Conservation (phyloP, 1,140 invertebrate species). For the Nymphalis io region DNA sequence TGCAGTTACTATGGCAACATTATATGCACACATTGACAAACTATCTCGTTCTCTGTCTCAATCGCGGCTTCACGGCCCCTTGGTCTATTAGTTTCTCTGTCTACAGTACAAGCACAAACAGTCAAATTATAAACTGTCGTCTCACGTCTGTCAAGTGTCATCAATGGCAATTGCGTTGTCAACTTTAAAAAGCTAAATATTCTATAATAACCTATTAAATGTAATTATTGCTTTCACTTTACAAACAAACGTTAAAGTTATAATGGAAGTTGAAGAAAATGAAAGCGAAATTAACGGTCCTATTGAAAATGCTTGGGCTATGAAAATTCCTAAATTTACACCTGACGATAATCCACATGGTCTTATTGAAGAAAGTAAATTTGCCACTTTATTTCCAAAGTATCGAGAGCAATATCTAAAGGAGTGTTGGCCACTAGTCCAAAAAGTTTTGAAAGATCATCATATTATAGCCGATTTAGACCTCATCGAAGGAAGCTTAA, state of each 20-base stretch:
- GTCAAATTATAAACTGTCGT: too few relatives aligned
- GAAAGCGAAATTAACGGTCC: slow-evolving; percentile 63
- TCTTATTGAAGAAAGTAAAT: slow-evolving; percentile 85
- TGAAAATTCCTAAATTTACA: slow-evolving; percentile 95
- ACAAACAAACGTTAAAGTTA: background rate
- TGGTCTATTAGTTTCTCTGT: too few relatives aligned
- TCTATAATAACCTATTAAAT: background rate
- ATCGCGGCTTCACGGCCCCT: too few relatives aligned
- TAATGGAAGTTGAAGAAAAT: slow-evolving; percentile 47
- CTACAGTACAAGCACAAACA: too few relatives aligned
- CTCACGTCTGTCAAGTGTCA: too few relatives aligned
- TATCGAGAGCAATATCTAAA: slow-evolving; percentile 98
- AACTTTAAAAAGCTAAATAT: too few relatives aligned
- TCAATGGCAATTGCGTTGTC: too few relatives aligned
- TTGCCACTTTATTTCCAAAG: slow-evolving; percentile 87
- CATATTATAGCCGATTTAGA: slow-evolving; percentile 95
- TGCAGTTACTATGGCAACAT: too few relatives aligned
- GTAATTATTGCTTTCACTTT: background rate
- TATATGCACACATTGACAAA: too few relatives aligned
- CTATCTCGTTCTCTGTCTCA: too few relatives aligned
- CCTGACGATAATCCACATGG: slow-evolving; percentile 95
- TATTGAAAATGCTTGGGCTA: slow-evolving; percentile 92
- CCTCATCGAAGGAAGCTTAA: slow-evolving; percentile 96
- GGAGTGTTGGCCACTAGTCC: slow-evolving; percentile 97
- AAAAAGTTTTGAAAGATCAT: slow-evolving; percentile 90